Base-by-base conservation (phyloP, 1,140 invertebrate species). In the Thalassaphorura encarpata region DNA sequence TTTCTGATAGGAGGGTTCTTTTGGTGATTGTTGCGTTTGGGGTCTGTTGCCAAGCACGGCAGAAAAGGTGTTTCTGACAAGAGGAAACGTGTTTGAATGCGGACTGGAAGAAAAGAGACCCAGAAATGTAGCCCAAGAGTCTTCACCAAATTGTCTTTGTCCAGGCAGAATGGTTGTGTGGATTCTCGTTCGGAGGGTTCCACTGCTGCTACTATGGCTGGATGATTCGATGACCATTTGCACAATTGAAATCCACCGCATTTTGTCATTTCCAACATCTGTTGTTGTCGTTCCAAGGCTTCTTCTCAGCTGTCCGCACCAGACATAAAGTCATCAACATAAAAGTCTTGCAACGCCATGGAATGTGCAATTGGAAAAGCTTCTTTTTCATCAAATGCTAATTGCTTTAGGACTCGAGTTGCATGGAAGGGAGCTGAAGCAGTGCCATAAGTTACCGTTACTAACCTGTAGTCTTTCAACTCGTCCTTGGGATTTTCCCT, bases 361-460 rank as follows among this genome's bases (percentile, higher is more conserved):
- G 3, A 5, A 8, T 27, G 2, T 6, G 53, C 53, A 16, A 26
- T 6, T 3, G 26, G 28, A 29, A 8, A 48, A 3, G 4, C 3
- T 26, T 15, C 21, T 19, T 56, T 56, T 6, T 63, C 61, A 18
- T 72, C 72, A 28, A 31, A 33, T 8, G 43, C 27, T 29, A 55
- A 23, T 28, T 55, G 67, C n/a, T 69, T 26, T 11, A 75, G 45
- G 60, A 33, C 56, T 46, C 67, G 46, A 3, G 63, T 67, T 5
- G 70, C 68, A n/a, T 68, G 42, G 52, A 60, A 72, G 19, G 70
- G 63, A 11, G 69, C 68, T 33, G 63, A 61, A 1, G 62, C 42
- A 13, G 66, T 67, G 0, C 72, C 72, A 49, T 71, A 69, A 0
- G 69, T 70, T 1, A 71, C 66, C 16, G 73, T 63, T 3, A 21